Conservation (phyloP, 2,888 invertebrate species). For the Amphipoea oculea region DNA sequence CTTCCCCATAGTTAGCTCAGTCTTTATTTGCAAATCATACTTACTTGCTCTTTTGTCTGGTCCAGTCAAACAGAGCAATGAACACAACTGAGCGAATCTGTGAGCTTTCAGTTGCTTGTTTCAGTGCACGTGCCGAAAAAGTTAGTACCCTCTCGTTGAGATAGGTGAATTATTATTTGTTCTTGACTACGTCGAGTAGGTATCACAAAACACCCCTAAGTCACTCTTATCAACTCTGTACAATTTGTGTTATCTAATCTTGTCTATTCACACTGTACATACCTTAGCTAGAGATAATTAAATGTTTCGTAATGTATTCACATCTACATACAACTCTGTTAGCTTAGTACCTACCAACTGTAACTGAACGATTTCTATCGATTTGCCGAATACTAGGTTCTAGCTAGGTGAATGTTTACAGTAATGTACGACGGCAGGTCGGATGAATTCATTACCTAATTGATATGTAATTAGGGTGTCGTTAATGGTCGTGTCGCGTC, state of each 20-base stretch:
- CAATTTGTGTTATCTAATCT: conserved; percentile 69
- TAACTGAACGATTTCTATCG: conserved; percentile 44
- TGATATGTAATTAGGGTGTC: conserved; percentile 60
- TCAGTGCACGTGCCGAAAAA: not conserved
- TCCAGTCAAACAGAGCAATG: conserved; percentile 9
- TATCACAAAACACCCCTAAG: conserved; percentile 27
- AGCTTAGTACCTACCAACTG: conserved; percentile 3
- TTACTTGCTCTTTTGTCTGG: conserved; percentile 11
- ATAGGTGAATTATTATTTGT: conserved; percentile 21
- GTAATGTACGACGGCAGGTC: conserved; percentile 44
- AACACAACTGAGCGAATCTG: not conserved
- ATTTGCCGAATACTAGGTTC: conserved; percentile 33
- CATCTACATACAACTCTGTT: conserved; percentile 15
- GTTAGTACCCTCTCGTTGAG: not conserved
- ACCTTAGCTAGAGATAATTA: conserved; percentile 54
- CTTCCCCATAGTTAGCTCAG: not conserved
- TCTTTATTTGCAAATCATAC: conserved; percentile 5
- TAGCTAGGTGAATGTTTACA: conserved; percentile 44
- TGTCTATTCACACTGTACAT: conserved; percentile 63
- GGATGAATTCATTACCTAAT: conserved; percentile 60
- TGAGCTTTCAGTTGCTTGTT: not conserved
- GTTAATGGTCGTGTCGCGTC: conserved; percentile 37
- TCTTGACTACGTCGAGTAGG: conserved; percentile 18
- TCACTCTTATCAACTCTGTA: conserved; percentile 63
- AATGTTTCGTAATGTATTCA: conserved; percentile 45